Conservation (phyloP, 1,140 invertebrate species). For the Solen grandis region DNA sequence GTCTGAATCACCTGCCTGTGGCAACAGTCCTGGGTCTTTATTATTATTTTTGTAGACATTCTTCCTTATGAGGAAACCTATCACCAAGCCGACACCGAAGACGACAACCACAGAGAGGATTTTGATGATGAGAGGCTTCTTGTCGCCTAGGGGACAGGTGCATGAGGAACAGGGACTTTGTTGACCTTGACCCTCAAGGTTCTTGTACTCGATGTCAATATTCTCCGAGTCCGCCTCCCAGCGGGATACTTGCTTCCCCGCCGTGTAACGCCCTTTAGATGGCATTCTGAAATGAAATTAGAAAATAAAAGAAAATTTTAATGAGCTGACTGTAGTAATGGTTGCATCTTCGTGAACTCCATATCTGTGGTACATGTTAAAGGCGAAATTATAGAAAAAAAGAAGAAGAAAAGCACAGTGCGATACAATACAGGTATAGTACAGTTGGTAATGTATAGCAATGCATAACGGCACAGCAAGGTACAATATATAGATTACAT, state of each 20-base stretch:
- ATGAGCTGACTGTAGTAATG: no score
- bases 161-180: background rate
- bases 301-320: slow-evolving; percentile 12
- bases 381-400: no score
- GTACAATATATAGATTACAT: no score
- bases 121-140: slow-evolving; percentile 40
- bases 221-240: slow-evolving; percentile 78
- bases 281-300: slow-evolving; percentile 69
- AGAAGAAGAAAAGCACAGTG: no score
- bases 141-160: slow-evolving; percentile 27
- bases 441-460: no score
- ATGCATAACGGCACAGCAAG: no score
- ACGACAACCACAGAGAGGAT: slow-evolving; percentile 17
- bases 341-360: no score
- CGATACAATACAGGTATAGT: no score
- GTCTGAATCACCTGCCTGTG: background rate
- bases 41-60: background rate
- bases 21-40: no score
- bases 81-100: slow-evolving; percentile 39
- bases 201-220: slow-evolving; percentile 77
- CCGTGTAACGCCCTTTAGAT: slow-evolving; percentile 70
- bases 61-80: slow-evolving; percentile 33
- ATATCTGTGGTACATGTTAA: no score
- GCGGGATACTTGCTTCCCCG: slow-evolving; percentile 74
- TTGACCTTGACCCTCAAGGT: slow-evolving; percentile 65